Evolutionary conservation across 92 coral and sea anemone species (phyloP).

Genomic region (Plumapathes pennacea): DNA sequence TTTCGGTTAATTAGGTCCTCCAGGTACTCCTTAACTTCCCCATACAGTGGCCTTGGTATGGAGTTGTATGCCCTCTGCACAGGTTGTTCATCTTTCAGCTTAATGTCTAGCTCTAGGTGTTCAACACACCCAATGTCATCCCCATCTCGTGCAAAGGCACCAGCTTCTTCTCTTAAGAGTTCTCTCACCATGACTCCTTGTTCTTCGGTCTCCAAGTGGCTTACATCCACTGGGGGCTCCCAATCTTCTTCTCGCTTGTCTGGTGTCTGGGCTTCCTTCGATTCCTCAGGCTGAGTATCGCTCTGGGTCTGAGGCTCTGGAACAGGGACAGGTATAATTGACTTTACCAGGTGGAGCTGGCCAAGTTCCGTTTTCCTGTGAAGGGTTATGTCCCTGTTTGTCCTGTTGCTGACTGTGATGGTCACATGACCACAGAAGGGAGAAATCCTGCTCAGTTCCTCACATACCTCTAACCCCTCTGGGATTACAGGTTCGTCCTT

Average conservation of each 20-base stretch:
- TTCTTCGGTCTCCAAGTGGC: too few species aligned
- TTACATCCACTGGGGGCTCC: too few species aligned
- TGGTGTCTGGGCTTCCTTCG: too few species aligned
- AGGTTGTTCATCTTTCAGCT: constrained; percentile 32
- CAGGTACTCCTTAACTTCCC: constrained; percentile 45
- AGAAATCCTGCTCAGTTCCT: too few species aligned
- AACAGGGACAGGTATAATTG: constrained; percentile 14
- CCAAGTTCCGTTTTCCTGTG: constrained; percentile 34
- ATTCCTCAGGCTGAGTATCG: too few species aligned
- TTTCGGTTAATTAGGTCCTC: constrained; percentile 42
- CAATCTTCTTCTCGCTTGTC: too few species aligned
- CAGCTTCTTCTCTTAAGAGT: constrained; percentile 38
- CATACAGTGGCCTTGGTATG: constrained; percentile 47
- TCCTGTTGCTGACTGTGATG: constrained; percentile 8
- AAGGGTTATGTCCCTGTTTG: constrained; percentile 4
- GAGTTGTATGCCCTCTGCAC: constrained; percentile 47
- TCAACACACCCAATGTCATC: constrained; percentile 38
- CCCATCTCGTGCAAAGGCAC: constrained; percentile 29
- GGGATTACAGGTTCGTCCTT: too few species aligned
- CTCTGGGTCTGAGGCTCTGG: too few species aligned
- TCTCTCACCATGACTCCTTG: constrained; percentile 17
- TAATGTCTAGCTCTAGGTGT: constrained; percentile 28
- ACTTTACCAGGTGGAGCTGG: constrained; percentile 24
- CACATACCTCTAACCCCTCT: too few species aligned
- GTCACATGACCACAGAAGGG: constrained; percentile 34